Base-by-base conservation (phyloP, 2,113 vertebrate species). In the Lathamus discolor region DNA sequence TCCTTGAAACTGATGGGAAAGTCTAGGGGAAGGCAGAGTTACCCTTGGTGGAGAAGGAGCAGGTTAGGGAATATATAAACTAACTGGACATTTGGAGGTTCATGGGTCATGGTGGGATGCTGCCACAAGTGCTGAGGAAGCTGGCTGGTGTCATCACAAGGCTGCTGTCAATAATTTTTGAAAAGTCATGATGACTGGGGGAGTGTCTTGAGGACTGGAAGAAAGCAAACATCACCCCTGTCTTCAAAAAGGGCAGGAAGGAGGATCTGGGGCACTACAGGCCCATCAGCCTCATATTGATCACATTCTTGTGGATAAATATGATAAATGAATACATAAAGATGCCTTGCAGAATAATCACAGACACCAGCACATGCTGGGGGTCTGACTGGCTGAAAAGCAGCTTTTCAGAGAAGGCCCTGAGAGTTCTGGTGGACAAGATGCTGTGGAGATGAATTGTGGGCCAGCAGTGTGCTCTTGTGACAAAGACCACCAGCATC, bases 1-100 rank as follows among this genome's bases (percentile, higher is more conserved):
- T 54, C 59, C 37, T 16, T 70, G 55, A 77, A 76, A 64, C 69
- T 43, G 33, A 43, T 63, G 31, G 22, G 48, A 55, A 86, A 28
- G 64, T 46, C 43, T 22, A 39, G 57, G 33, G 37, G 23, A 66
- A 66, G 44, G 57, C n/a, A 77, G 57, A 31, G 19, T 59, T 52
- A n/a, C 23, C 37, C 23, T 51, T 72, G 33, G 20, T 41, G 48
- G 69, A 69, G 20, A 46, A 74, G 33, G 43, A 68, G 39, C 23
- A 35, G 23, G n/a, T 74, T 73, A 48, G 61, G 55, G 29, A 70
- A 48, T 43, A 15, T 10, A 9, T 74, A 62, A 74, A 25, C 6
- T 28, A n/a, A 46, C 17, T 46, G n/a, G 23, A 66, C 0, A 0
- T 48, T 8, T 2, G 23, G 55, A 43, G 18, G 17, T 75, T 79